Evolutionary conservation across 2,888 invertebrate genomes (phyloP).

Genomic region (Drosophila koepferae): DNA sequence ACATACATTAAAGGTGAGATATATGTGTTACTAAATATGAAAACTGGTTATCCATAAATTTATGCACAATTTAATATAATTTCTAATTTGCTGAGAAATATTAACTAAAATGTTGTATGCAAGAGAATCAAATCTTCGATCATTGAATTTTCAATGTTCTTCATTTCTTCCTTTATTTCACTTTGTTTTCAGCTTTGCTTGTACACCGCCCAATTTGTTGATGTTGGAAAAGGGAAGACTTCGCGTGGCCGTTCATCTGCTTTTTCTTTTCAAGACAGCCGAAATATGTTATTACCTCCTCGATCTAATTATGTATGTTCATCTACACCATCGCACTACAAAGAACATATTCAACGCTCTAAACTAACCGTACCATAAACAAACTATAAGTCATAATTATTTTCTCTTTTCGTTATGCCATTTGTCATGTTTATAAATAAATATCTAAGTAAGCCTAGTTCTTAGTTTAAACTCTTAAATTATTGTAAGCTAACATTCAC

Average conservation of each 20-base stretch:
- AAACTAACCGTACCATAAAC: conserved; percentile 57
- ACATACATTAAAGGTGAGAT: not conserved
- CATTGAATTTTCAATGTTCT: not conserved
- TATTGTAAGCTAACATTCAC: no score
- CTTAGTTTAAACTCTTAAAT: no score
- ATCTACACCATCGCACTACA: conserved; percentile 69
- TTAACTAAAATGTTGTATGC: not conserved
- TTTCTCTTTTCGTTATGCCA: conserved; percentile 27
- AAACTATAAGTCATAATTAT: conserved; percentile 52
- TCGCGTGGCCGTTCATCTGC: conserved; percentile 49
- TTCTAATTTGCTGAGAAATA: not conserved
- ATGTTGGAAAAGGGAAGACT: conserved; percentile 47
- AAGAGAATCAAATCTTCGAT: conserved; percentile 36
- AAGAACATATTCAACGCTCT: conserved; percentile 54
- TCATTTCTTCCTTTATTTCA: conserved; percentile 40
- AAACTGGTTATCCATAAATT: no score
- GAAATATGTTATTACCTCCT: conserved; percentile 70
- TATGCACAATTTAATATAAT: not conserved
- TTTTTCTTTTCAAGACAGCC: conserved; percentile 57
- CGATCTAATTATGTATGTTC: conserved; percentile 77
- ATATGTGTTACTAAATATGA: not conserved
- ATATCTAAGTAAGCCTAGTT: no score
- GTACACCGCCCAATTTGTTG: conserved; percentile 50
- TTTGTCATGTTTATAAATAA: no score
- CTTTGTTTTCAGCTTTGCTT: conserved; percentile 59